Evolutionary conservation across 2,888 invertebrate genomes (phyloP), one percentile per base, ranked within the genome.

Genomic region (Ectemnius lituratus): DNA sequence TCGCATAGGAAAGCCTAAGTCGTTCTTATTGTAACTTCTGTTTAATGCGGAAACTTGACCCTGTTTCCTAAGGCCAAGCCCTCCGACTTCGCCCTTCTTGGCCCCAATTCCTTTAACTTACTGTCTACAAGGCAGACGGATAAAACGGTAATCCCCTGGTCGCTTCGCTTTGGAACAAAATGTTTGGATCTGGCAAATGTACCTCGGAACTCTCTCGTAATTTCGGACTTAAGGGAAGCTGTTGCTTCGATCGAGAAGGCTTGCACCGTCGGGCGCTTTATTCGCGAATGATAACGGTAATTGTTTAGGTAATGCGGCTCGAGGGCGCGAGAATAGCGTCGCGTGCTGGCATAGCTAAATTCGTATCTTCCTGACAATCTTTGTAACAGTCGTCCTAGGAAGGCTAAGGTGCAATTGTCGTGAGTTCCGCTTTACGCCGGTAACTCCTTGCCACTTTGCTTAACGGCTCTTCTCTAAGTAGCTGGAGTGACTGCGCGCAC

Each of bases 401-500:
- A 57, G 62, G 76, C 56, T 66, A 62, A 46, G 60, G 59, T 57
- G 63, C 70, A 70, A 67, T 75, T 75, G 66, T 57, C 67, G 70
- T 73, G 81, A 81, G 68, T 81, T 67, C 62, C 65, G 70, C 70
- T 80, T 80, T 75, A 81, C 67, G 75, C 8, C 66, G 63, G 66
- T 49, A 75, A 75, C 81, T 75, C 70, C 78, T 58, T 14, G n/a
- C 52, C 75, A 47, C 75, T 73, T 79, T 79, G 73, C 74, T 67
- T 79, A 81, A 80, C 82, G 75, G 67, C 62, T 69, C 79, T 71
- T 71, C 18, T 70, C 76, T 69, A 78, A 80, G 80, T 78, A 81
- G 81, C 82, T 67, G 57, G 81, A 78, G 79, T 75, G 73, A 65
- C 79, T 70, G 16, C 20, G 79, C 79, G 59, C 72, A 70, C 75